These are phyloP conservation scores for Hestina assimilis DNA, from an alignment of 1,140 invertebrate genomes.

Conservation along the genomic window DNA sequence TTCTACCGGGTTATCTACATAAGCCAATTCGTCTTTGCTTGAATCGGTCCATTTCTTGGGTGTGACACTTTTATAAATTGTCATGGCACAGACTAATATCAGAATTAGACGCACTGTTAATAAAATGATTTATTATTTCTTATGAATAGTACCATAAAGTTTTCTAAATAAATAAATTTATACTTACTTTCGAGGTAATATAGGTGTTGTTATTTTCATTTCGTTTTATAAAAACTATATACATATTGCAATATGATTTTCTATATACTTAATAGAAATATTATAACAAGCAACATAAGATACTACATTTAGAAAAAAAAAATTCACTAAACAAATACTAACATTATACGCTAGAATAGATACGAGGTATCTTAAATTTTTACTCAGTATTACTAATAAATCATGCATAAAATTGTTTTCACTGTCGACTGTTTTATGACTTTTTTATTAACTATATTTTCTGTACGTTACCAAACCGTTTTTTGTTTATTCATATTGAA, in stretches of 20 bases:
- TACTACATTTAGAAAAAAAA: background rate
- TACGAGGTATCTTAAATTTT: background rate
- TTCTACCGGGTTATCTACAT: slow-evolving; percentile 51
- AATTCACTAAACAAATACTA: too few species aligned
- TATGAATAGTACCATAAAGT: too few species aligned
- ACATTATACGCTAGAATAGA: too few species aligned
- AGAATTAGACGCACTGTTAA: slow-evolving; percentile 42
- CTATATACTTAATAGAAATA: background rate
- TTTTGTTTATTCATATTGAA: too few species aligned
- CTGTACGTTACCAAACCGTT: too few species aligned
- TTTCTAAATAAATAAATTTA: background rate
- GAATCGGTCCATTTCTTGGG: slow-evolving; percentile 22
- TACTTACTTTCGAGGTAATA: slow-evolving; percentile 41
- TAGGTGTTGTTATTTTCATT: slow-evolving; percentile 22
- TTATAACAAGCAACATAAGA: background rate
- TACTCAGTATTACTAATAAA: slow-evolving; percentile 11
- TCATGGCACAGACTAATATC: slow-evolving; percentile 23
- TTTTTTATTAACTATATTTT: slow-evolving; percentile 3
- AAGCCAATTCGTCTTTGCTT: slow-evolving; percentile 34
- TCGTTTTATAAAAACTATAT: slow-evolving; percentile 5
- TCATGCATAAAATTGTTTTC: slow-evolving; percentile 58
- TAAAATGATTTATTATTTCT: background rate
- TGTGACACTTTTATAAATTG: slow-evolving; percentile 16
- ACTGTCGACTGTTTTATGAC: slow-evolving; percentile 41
- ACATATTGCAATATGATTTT: slow-evolving; percentile 15